These are phyloP conservation scores for Trachelus iudaicus DNA, from an alignment of 2,888 invertebrate species.

Conservation along the genomic window DNA sequence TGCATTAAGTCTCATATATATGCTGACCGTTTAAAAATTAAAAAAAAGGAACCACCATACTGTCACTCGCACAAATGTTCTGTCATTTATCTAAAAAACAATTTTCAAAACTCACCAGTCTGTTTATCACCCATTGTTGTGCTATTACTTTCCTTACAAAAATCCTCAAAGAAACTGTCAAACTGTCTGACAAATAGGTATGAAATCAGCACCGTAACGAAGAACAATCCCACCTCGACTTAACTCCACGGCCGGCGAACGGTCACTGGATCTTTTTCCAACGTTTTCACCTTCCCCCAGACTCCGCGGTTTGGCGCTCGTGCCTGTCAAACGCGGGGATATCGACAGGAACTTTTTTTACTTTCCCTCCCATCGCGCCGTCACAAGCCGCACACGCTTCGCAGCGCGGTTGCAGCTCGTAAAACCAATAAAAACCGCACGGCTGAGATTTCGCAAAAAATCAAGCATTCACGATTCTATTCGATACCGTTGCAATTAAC, in stretches of 20 bases:
- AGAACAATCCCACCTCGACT: neutral
- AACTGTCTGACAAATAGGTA: neutral
- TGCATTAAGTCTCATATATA: neutral
- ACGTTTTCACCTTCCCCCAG: conserved; percentile 8
- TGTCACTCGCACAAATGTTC: neutral
- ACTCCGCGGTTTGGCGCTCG: conserved; percentile 9
- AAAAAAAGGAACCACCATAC: conserved; percentile 13
- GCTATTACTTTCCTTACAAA: conserved; percentile 6
- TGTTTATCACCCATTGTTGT: conserved; percentile 28
- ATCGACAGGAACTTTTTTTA: conserved; percentile 19
- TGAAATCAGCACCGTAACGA: neutral
- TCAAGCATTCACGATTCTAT: neutral
- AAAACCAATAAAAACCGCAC: neutral
- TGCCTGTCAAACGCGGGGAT: conserved; percentile 24
- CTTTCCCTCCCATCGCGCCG: neutral
- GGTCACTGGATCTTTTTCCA: conserved; percentile 21
- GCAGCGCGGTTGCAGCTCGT: neutral
- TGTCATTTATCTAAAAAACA: neutral
- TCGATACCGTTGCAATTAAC: conserved; percentile 4
- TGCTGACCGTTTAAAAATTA: neutral
- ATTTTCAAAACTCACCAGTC: conserved; percentile 18
- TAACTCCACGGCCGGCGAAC: conserved; percentile 22
- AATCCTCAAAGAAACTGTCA: conserved; percentile 1
- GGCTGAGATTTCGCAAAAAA: neutral
- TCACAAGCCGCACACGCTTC: neutral